These are phyloP conservation scores for Anastatus disparis DNA, from an alignment of 1,140 invertebrate genomes.

Conservation along the genomic window DNA sequence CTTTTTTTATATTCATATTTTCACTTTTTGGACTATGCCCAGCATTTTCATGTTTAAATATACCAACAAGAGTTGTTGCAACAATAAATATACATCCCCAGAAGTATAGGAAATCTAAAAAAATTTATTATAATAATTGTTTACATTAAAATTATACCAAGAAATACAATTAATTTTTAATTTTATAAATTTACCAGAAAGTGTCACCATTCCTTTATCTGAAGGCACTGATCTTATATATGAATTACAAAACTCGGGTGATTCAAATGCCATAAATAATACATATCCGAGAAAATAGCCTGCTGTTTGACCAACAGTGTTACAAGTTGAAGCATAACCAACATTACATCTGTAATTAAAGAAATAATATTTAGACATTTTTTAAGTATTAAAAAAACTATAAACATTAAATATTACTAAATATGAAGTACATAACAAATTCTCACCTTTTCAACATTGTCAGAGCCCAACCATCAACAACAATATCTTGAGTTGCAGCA, in stretches of 20 bases:
- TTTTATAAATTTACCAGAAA: slow-evolving; percentile 73
- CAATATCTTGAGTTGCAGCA: slow-evolving; percentile 99
- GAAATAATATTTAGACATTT: neutral
- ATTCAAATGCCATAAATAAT: slow-evolving; percentile 97
- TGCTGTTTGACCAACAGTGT: slow-evolving; percentile 97
- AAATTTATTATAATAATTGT: slow-evolving; percentile 18
- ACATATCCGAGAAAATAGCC: slow-evolving; percentile 98
- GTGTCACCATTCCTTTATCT: slow-evolving; percentile 81
- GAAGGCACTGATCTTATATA: slow-evolving; percentile 84
- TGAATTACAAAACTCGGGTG: slow-evolving; percentile 93
- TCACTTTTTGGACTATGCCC: slow-evolving; percentile 61
- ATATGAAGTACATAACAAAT: neutral
- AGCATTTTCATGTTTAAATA: slow-evolving; percentile 88
- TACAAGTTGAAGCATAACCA: slow-evolving; percentile 99
- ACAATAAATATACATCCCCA: slow-evolving; percentile 94
- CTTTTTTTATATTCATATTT: slow-evolving; percentile 77
- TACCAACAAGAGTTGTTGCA: slow-evolving; percentile 88
- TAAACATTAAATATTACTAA: slow-evolving; percentile 13
- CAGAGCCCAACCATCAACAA: slow-evolving; percentile 99
- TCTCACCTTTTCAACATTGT: slow-evolving; percentile 92
- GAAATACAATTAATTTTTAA: slow-evolving; percentile 25
- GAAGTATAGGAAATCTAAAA: slow-evolving; percentile 89
- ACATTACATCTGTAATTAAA: slow-evolving; percentile 82
- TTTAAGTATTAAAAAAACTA: neutral
- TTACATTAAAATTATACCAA: slow-evolving; percentile 22